These are phyloP conservation scores for Prenolepis imparis DNA, from an alignment of 2,888 invertebrate species.

Conservation along the genomic window DNA sequence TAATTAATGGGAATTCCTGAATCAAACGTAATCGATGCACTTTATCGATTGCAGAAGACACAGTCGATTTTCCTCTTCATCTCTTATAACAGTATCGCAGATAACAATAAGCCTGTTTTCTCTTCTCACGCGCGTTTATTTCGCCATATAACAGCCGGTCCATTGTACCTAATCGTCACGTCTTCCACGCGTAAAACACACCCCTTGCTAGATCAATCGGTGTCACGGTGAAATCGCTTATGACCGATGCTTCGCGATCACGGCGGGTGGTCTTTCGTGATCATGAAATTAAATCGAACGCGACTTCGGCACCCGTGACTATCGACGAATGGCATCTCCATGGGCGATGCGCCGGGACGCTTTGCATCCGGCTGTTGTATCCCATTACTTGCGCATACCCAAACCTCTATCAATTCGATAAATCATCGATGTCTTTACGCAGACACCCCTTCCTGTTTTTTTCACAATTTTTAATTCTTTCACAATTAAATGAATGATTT, in stretches of 20 bases:
- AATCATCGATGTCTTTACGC: constrained; percentile 19
- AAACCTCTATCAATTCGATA: not conserved
- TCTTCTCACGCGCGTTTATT: constrained; percentile 41
- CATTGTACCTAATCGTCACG: constrained; percentile 65
- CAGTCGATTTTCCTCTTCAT: not conserved
- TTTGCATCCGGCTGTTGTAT: constrained; percentile 61
- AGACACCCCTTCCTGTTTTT: not conserved
- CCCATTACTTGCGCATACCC: constrained; percentile 36
- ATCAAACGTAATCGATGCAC: not conserved
- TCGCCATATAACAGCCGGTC: constrained; percentile 57
- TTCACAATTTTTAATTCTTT: no score
- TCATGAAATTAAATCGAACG: constrained; percentile 68
- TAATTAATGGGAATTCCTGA: constrained; percentile 13
- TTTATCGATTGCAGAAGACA: constrained; percentile 9
- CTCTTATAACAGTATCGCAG: not conserved
- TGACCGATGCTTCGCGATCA: constrained; percentile 24
- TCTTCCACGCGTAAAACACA: constrained; percentile 20
- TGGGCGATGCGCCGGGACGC: not conserved
- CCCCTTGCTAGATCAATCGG: constrained; percentile 46
- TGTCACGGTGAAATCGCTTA: constrained; percentile 54
- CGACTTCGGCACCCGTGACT: constrained; percentile 67
- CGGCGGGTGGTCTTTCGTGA: constrained; percentile 60
- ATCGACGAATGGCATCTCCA: constrained; percentile 67
- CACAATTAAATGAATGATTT: not conserved
- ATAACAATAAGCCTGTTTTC: constrained; percentile 22